Evolutionary conservation across 2,113 vertebrate genomes (phyloP).

Genomic region (Malurus cyaneus): DNA sequence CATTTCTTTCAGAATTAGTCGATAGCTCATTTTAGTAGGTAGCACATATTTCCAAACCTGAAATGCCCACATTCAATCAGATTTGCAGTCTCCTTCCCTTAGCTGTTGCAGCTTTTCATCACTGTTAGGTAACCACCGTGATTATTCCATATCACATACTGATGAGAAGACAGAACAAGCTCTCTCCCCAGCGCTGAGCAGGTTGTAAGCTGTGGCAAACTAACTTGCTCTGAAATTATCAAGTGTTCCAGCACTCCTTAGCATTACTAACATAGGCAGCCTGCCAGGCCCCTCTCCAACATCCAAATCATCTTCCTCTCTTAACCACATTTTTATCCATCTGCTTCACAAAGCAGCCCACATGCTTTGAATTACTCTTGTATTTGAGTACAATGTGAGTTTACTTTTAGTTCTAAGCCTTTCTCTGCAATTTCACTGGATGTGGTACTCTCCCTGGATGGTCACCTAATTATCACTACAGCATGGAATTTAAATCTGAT

Average conservation of each 20-base stretch:
- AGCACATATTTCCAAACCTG: constrained; percentile 80
- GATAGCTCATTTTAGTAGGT: constrained; percentile 85
- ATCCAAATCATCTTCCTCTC: constrained; percentile 49
- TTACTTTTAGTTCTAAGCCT: constrained; percentile 33
- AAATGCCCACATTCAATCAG: constrained; percentile 78
- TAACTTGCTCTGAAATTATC: constrained; percentile 73
- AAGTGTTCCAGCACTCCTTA: constrained; percentile 60
- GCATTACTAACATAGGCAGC: constrained; percentile 59
- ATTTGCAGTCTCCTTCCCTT: constrained; percentile 71
- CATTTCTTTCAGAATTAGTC: constrained; percentile 87
- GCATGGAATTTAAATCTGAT: neutral
- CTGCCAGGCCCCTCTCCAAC: constrained; percentile 61
- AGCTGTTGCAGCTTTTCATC: constrained; percentile 69
- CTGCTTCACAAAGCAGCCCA: constrained; percentile 55
- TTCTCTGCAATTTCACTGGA: neutral
- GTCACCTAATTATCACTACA: neutral
- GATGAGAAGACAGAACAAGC: constrained; percentile 75
- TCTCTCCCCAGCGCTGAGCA: constrained; percentile 64
- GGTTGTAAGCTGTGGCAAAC: constrained; percentile 70
- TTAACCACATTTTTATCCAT: constrained; percentile 55
- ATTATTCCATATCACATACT: constrained; percentile 73
- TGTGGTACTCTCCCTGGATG: neutral
- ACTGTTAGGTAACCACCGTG: constrained; percentile 72
- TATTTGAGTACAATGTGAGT: constrained; percentile 66
- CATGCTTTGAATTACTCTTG: constrained; percentile 61